Percentiles rank a stretch among this genome's conserved stretches.
Evolutionary conservation across 2,797 vertebrate genomes (phyloP).

Genomic region (Pipistrellus pygmaeus): DNA sequence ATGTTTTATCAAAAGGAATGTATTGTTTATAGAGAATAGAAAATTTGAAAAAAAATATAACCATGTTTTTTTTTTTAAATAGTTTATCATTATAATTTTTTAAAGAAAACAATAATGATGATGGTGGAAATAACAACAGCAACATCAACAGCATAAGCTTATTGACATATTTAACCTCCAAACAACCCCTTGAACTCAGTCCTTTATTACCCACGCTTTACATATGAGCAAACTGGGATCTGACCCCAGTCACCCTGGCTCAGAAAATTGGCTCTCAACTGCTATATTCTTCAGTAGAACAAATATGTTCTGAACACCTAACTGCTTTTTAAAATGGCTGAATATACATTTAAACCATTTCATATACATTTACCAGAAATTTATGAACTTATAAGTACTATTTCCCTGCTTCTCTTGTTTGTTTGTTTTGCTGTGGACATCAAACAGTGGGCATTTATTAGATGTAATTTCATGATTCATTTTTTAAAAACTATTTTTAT

Average conservation of each 20-base stretch:
- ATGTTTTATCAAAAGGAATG: conserved; percentile 75
- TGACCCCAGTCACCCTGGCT: neutral
- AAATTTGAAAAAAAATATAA: conserved; percentile 34
- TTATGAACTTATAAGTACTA: neutral
- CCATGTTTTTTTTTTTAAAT: conserved; percentile 47
- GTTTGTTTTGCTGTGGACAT: neutral
- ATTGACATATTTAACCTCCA: neutral
- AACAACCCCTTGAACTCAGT: neutral
- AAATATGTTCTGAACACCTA: neutral
- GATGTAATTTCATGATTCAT: neutral
- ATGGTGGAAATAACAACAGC: neutral
- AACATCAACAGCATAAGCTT: neutral
- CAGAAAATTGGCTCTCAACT: neutral
- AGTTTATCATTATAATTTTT: conserved; percentile 31
- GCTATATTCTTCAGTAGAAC: neutral
- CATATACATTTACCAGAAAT: neutral
- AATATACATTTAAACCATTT: neutral
- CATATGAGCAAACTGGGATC: neutral
- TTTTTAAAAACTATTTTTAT: too few relatives aligned
- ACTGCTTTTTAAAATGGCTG: neutral
- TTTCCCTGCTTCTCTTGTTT: neutral
- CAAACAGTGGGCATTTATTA: neutral
- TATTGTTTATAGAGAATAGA: conserved; percentile 54
- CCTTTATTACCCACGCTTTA: neutral
- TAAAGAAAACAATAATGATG: conserved; percentile 13